These are phyloP conservation scores for Perdita meconis DNA, from an alignment of 2,888 invertebrate species.

Conservation along the genomic window DNA sequence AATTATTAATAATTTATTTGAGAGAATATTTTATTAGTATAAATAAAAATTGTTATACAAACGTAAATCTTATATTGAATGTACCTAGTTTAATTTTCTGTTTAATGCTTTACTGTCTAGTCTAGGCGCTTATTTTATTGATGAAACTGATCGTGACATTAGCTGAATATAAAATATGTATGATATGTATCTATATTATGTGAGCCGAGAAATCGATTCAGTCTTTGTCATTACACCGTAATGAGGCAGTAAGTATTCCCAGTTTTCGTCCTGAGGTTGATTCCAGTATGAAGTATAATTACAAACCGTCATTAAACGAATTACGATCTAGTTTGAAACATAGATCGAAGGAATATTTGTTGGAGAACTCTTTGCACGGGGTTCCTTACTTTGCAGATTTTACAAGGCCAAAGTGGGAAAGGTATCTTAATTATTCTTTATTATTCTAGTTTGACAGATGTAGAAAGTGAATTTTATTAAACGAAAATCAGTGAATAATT, in stretches of 20 bases:
- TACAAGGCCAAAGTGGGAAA: constrained; percentile 91
- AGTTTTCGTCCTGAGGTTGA: not conserved
- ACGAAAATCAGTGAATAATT: too few species aligned
- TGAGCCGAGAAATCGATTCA: constrained; percentile 7
- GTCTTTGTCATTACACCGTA: not conserved
- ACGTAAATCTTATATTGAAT: too few species aligned
- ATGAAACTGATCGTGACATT: constrained; percentile 20
- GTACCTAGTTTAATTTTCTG: too few species aligned
- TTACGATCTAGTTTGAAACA: constrained; percentile 66
- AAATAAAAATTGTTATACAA: too few species aligned
- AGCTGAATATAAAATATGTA: constrained; percentile 23
- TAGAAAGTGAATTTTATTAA: too few species aligned
- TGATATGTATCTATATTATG: constrained; percentile 30
- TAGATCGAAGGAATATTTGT: constrained; percentile 73
- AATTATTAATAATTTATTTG: too few species aligned
- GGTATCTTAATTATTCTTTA: constrained; percentile 83
- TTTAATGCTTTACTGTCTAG: too few species aligned
- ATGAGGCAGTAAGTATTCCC: not conserved
- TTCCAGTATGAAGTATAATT: constrained; percentile 61
- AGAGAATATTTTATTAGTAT: too few species aligned
- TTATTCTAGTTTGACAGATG: not conserved
- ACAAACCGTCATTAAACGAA: constrained; percentile 59
- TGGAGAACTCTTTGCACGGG: constrained; percentile 87
- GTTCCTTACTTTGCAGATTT: constrained; percentile 92
- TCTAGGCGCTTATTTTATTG: not conserved